Conservation (phyloP, 2,797 vertebrate species). For the Xenopus petersii region DNA sequence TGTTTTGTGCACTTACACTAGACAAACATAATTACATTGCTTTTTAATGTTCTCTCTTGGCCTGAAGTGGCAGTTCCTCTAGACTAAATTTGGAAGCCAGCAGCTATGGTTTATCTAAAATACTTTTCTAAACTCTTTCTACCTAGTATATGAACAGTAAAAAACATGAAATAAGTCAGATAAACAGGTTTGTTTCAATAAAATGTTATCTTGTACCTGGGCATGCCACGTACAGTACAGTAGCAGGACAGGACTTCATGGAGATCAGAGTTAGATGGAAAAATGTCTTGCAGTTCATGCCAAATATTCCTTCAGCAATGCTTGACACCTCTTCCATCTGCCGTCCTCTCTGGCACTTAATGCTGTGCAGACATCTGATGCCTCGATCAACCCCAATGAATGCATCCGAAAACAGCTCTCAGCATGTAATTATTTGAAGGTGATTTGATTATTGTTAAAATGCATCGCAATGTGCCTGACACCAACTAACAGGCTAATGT, state of each 20-base stretch:
- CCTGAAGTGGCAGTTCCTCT: conserved; percentile 22
- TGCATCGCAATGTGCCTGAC: conserved; percentile 4
- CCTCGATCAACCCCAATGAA: not conserved
- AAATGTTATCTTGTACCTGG: no score
- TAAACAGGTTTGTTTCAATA: conserved; percentile 17
- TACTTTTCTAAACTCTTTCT: conserved; percentile 29
- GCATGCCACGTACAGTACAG: not conserved
- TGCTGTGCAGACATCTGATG: not conserved
- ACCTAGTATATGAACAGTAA: conserved; percentile 28
- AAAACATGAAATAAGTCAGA: conserved; percentile 24
- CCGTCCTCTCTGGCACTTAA: not conserved
- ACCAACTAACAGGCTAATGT: not conserved
- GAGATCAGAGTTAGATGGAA: conserved; percentile 14
- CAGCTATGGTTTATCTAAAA: conserved; percentile 24
- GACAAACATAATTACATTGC: conserved; percentile 4
- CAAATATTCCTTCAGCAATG: conserved; percentile 18
- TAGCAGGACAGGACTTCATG: not conserved
- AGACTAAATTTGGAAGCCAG: not conserved
- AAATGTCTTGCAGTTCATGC: conserved; percentile 13
- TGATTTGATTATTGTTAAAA: conserved; percentile 12
- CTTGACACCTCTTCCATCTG: conserved; percentile 14
- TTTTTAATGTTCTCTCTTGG: conserved; percentile 21
- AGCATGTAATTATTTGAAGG: conserved; percentile 2
- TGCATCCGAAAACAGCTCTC: not conserved
- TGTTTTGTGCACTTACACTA: not conserved